phyloP scores from a whole-genome alignment of 2,797 vertebrate species.

The Artibeus jamaicensis region DNA sequence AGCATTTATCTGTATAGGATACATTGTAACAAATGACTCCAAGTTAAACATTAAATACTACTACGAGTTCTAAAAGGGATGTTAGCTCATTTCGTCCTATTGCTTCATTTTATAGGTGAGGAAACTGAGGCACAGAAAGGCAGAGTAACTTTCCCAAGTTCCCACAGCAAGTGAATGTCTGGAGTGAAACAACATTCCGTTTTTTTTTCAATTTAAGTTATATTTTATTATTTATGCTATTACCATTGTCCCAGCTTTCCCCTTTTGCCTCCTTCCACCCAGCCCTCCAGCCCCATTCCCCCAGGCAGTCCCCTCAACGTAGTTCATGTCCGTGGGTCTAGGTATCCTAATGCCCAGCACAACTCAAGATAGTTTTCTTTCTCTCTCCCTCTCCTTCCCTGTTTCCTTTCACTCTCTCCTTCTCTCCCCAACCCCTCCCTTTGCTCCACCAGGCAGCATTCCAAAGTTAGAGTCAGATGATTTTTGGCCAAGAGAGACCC shows the following conservation, averaged over 20 bases:
- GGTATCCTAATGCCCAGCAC: background rate
- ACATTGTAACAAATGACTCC: background rate
- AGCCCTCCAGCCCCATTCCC: background rate
- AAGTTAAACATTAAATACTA: background rate
- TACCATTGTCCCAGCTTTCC: background rate
- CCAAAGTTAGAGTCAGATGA: constrained; percentile 2
- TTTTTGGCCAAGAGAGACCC: background rate
- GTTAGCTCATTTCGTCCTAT: background rate
- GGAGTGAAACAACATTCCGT: background rate
- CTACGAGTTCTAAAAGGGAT: background rate
- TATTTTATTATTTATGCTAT: background rate
- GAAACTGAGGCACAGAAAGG: background rate
- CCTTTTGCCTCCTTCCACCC: background rate
- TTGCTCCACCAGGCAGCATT: background rate
- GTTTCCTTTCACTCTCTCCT: accelerated
- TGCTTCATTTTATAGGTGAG: background rate
- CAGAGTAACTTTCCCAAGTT: background rate
- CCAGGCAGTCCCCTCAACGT: background rate
- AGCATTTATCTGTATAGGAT: background rate
- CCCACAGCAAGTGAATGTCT: background rate
- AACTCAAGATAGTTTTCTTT: background rate
- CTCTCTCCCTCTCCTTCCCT: background rate
- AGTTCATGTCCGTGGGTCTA: background rate
- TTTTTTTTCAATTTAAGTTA: background rate
- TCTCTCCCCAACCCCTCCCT: background rate